A percentile compares a stretch with the other conserved stretches of the same genome.
phyloP scores from a whole-genome alignment of 1,140 invertebrate species.

The Octopus bimaculoides region DNA sequence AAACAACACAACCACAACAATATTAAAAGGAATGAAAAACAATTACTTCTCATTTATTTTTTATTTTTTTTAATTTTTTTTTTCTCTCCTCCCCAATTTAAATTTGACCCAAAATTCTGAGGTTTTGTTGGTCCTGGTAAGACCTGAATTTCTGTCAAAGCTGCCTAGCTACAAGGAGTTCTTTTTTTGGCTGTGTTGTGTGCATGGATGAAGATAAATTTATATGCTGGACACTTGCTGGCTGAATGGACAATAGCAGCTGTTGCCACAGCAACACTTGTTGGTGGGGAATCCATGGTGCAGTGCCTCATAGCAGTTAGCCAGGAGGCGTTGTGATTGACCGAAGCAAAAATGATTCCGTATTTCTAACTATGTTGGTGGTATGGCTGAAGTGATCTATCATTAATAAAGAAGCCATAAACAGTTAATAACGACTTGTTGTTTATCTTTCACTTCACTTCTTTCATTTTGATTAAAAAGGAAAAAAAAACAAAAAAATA shows the following conservation, averaged over 20 bases:
- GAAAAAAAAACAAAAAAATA: too few relatives aligned
- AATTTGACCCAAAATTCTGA: not conserved
- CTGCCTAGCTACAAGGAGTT: too few relatives aligned
- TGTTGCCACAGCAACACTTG: not conserved
- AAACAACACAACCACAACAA: not conserved
- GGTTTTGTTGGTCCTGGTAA: not conserved
- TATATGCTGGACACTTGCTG: not conserved
- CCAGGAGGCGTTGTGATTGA: too few relatives aligned
- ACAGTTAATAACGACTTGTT: too few relatives aligned
- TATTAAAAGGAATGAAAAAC: not conserved
- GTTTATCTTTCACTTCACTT: too few relatives aligned
- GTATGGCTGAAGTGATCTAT: too few relatives aligned
- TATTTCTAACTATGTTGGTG: too few relatives aligned
- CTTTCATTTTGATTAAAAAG: too few relatives aligned
- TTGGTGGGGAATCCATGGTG: not conserved
- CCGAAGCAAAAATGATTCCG: too few relatives aligned
- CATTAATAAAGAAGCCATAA: too few relatives aligned
- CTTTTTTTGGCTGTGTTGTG: not conserved
- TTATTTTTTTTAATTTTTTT: not conserved
- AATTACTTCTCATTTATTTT: not conserved
- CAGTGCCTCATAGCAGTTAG: too few relatives aligned
- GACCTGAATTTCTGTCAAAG: too few relatives aligned
- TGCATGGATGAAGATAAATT: not conserved
- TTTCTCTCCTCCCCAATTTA: not conserved
- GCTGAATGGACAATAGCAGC: not conserved